Base-by-base conservation (phyloP, 2,888 invertebrate species). In the Polydrusus pterygomalis region DNA sequence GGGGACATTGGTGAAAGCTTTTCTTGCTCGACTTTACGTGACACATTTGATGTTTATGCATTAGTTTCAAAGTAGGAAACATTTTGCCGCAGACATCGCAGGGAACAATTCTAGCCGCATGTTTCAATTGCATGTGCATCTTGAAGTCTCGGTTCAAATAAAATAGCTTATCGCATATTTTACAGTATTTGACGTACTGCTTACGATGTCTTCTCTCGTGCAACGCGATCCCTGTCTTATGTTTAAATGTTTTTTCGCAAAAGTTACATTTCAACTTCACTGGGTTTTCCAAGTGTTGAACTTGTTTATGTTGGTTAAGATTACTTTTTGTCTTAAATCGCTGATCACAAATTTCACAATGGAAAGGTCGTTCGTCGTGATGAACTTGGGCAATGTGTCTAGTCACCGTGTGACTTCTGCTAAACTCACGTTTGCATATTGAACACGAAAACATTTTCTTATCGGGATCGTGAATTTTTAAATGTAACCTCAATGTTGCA, bases 51-150 rank as follows among this genome's bases (percentile, higher is more conserved):
- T 70, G 70, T 18, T 25, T 7, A 18, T 20, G 38, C 34, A 70
- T 20, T 5, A 38, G 38, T 18, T 49, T 38, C 40, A 87, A 86
- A 80, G 89, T 89, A 84, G 89, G 89, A 78, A 90, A 90, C 17
- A 89, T 89, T 83, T 90, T 90, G 72, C 88, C 88, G 81, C 90
- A 90, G 9, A 87, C 87, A 64, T 88, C 87, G 81, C 90, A 90
- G 72, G 60, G 8, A 11, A 47, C 9, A 38, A 13, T 34, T 0
- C 49, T 8, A n/a, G 49, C 63, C 15, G 17, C 54, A 45, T 72
- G 71, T 43, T 56, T 72, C 17, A 47, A 13, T 15, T 56, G 34
- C 45, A 72, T 54, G 54, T 72, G 71, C 38, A 56, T 30, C 10
- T 18, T 51, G 13, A 38, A 54, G 18, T 73, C 25, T 0, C 58